Conservation (phyloP, 2,113 vertebrate genomes). For the Centropristis striata region DNA sequence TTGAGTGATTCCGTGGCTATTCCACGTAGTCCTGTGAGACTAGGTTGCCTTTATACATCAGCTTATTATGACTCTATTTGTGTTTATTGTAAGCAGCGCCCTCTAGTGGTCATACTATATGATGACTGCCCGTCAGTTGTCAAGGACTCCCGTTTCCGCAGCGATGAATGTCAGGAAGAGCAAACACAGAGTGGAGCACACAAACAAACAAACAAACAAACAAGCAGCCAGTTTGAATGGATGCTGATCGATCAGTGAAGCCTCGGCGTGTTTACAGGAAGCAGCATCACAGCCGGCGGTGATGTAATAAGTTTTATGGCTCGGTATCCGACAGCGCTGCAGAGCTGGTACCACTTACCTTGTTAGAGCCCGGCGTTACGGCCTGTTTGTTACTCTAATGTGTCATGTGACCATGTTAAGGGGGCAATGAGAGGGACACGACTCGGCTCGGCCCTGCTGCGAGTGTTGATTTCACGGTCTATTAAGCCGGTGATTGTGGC, state of each 20-base stretch:
- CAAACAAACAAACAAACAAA: too few relatives aligned
- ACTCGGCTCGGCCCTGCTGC: slow-evolving; percentile 13
- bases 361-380: slow-evolving; percentile 34
- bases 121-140: slow-evolving; percentile 62
- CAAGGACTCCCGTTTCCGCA: slow-evolving; percentile 25
- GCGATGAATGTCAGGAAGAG: slow-evolving; percentile 12
- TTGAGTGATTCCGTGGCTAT: too few relatives aligned
- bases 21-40: too few relatives aligned
- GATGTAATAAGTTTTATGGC: slow-evolving; percentile 24
- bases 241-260: slow-evolving; percentile 5
- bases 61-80: too few relatives aligned
- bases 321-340: neutral
- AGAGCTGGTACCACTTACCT: slow-evolving; percentile 34
- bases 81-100: too few relatives aligned
- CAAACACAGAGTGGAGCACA: too few relatives aligned
- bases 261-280: slow-evolving; percentile 26
- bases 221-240: neutral
- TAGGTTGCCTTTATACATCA: too few relatives aligned
- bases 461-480: slow-evolving; percentile 72
- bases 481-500: slow-evolving; percentile 65
- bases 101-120: too few relatives aligned
- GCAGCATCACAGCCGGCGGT: slow-evolving; percentile 1
- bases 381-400: slow-evolving; percentile 59
- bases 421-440: slow-evolving; percentile 35
- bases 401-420: slow-evolving; percentile 50